Evolutionary conservation across 1,140 invertebrate genomes (phyloP).

Genomic region (Leguminivora glycinivorella): DNA sequence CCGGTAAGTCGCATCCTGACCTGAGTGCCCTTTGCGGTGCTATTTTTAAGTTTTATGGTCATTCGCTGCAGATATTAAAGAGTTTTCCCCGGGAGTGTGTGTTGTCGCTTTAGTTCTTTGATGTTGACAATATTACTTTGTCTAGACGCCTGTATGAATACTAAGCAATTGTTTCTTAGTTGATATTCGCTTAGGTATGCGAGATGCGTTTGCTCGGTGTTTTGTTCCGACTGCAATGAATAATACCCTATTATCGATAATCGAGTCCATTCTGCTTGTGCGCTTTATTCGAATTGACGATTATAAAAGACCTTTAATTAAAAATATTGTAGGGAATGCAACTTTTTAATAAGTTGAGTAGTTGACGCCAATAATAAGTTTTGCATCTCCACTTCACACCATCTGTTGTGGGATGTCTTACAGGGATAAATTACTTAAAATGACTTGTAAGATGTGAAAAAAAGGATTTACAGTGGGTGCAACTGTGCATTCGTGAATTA

Average conservation of each 20-base stretch:
- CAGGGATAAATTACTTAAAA: too few species aligned
- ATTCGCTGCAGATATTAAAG: slow-evolving; percentile 63
- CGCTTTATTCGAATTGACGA: neutral
- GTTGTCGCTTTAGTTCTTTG: slow-evolving; percentile 55
- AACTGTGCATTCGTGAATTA: too few species aligned
- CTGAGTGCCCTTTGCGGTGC: slow-evolving; percentile 55
- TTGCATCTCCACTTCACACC: too few species aligned
- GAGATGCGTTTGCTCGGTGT: slow-evolving; percentile 3
- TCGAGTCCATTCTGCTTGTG: neutral
- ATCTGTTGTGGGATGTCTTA: too few species aligned
- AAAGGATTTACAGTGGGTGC: too few species aligned
- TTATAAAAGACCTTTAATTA: neutral
- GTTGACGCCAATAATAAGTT: too few species aligned
- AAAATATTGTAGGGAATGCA: neutral
- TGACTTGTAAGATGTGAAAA: too few species aligned
- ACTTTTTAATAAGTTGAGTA: too few species aligned
- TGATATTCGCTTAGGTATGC: slow-evolving; percentile 11
- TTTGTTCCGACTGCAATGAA: slow-evolving; percentile 1
- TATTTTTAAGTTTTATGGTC: slow-evolving; percentile 71
- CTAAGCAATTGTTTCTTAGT: neutral
- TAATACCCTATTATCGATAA: slow-evolving; percentile 11
- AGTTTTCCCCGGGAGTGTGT: slow-evolving; percentile 61
- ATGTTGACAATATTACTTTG: slow-evolving; percentile 45
- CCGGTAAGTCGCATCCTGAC: slow-evolving; percentile 70
- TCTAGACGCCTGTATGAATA: neutral